Base-by-base conservation (phyloP, 2,113 vertebrate species). In the Hassar affinis region DNA sequence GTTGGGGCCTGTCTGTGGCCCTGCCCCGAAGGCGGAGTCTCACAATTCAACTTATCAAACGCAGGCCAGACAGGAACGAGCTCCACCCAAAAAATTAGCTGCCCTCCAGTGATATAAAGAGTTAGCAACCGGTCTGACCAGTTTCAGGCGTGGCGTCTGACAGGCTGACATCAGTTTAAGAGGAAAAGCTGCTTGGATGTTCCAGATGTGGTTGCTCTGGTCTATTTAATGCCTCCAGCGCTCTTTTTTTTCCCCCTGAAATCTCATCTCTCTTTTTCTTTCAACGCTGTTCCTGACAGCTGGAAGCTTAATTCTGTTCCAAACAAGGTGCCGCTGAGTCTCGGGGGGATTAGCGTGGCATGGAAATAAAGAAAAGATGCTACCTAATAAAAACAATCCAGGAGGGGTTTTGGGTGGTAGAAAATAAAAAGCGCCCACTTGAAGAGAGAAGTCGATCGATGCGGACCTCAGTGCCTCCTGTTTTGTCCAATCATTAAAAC, bases 251-350 rank as follows among this genome's bases (percentile, higher is more conserved):
- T 49, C 71, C 10, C 3, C 54, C 72, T 75, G 30, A 18, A 47
- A 51, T 52, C 74, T 76, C 51, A 33, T 77, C 51, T 42, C 81
- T 38, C 62, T 62, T 18, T 20, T 54, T 66, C 72, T 51, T 47
- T 68, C 68, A 77, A 8, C 56, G 49, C 69, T 56, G 69, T 68
- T 64, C 71, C 80, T 85, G 85, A 66, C 86, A 86, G 88, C 80
- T 69, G 61, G 79, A 77, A 85, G 84, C 85, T 85, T 66, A 33
- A 86, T 80, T 79, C 81, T 62, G 69, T 51, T 85, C 49, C 81
- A 85, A 86, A 85, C 51, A 82, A 72, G 83, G 89, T 87, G 81
- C 84, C 68, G 77, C 78, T 78, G 74, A 20, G 59, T 81, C 85
- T 87, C 81, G 18, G 79, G 83, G n/a, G 87, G 85, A 86, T 85